Evolutionary conservation across 2,888 invertebrate genomes (phyloP).

Genomic region (Tortrix viridana): DNA sequence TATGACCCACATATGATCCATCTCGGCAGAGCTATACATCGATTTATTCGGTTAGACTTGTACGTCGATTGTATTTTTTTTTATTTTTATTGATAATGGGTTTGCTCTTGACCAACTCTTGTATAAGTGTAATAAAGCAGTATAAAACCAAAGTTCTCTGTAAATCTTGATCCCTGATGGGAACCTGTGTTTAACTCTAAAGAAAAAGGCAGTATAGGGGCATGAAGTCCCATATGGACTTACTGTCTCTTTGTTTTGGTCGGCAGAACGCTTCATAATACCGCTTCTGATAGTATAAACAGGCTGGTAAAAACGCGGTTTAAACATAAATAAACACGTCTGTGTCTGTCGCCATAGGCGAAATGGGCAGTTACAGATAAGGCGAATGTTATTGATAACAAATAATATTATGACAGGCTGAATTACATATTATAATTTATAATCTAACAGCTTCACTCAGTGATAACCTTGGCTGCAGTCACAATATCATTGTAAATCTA

Average conservation of each 20-base stretch:
- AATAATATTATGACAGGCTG: slow-evolving; percentile 12
- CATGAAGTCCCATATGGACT: no score
- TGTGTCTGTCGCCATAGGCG: slow-evolving; percentile 8
- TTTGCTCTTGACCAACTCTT: no score
- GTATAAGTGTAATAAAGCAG: no score
- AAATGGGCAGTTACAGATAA: slow-evolving; percentile 33
- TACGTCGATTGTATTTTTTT: no score
- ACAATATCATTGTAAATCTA: slow-evolving; percentile 1
- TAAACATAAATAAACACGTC: slow-evolving; percentile 5
- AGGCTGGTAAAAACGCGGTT: background rate
- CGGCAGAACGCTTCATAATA: background rate
- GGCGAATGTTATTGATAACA: slow-evolving; percentile 20
- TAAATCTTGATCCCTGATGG: no score
- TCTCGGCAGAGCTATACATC: no score
- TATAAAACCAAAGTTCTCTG: no score
- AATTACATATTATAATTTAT: slow-evolving; percentile 28
- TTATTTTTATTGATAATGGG: no score
- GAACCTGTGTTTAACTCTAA: no score
- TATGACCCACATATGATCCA: no score
- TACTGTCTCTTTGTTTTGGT: background rate
- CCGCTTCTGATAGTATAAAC: background rate
- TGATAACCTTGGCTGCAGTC: slow-evolving; percentile 22
- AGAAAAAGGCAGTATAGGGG: no score
- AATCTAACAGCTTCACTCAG: slow-evolving; percentile 14
- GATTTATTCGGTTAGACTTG: no score